Conservation (phyloP, 2,797 vertebrate genomes). For the Adrianichthys oophorus region DNA sequence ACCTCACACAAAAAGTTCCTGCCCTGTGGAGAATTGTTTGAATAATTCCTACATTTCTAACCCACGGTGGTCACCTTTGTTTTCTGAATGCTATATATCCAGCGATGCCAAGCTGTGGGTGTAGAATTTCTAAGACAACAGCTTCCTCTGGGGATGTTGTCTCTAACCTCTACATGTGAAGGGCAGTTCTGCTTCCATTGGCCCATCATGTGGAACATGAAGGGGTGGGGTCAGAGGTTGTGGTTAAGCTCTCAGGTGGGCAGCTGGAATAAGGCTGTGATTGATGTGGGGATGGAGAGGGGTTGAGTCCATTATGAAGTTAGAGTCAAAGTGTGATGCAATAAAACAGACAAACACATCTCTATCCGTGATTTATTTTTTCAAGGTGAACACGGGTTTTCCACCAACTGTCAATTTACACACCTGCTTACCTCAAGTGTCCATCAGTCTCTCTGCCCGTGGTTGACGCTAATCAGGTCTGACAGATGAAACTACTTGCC, state of each 20-base stretch:
- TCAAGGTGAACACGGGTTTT: conserved; percentile 25
- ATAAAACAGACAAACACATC: conserved; percentile 35
- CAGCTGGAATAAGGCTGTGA: conserved; percentile 56
- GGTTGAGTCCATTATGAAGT: conserved; percentile 58
- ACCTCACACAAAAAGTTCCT: neutral
- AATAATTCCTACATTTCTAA: conserved; percentile 23
- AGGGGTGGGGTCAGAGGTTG: conserved; percentile 56
- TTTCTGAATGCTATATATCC: conserved; percentile 29
- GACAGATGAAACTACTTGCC: conserved; percentile 53
- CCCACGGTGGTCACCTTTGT: conserved; percentile 16
- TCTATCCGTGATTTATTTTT: neutral
- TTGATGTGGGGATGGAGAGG: conserved; percentile 54
- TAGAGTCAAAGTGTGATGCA: conserved; percentile 24
- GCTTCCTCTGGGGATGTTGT: conserved; percentile 47
- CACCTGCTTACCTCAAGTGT: conserved; percentile 39
- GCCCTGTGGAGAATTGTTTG: conserved; percentile 2
- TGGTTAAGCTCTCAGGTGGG: conserved; percentile 31
- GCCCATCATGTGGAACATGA: conserved; percentile 45
- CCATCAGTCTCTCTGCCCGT: conserved; percentile 51
- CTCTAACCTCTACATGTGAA: conserved; percentile 50
- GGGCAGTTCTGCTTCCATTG: conserved; percentile 38
- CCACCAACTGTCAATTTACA: conserved; percentile 23
- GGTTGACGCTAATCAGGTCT: conserved; percentile 51
- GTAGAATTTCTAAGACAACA: conserved; percentile 38
- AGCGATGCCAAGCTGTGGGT: conserved; percentile 36